Evolutionary conservation across 2,113 vertebrate genomes (phyloP), one percentile per base, ranked within the genome.

Genomic region (Callionymus lyra): DNA sequence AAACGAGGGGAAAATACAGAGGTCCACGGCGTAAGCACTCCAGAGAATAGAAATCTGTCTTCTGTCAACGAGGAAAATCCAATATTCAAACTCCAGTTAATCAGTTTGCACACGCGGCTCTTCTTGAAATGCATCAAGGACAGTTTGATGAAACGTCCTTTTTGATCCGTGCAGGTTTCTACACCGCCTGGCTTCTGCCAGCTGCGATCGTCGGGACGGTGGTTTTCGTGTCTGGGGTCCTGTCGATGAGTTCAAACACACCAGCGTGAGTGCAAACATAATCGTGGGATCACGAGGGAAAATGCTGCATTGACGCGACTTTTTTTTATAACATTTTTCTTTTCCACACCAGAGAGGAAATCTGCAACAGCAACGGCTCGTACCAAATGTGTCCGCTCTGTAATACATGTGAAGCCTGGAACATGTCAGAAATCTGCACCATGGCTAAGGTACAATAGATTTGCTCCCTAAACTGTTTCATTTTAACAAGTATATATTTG

Each of bases 371-470:
- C 1, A 59, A 63, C 12, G 34, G 51, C 19, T 36, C 9, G 17
- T 88, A 86, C 49, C 55, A 80, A 55, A 88, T 88, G 86, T 85
- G 87, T 68, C 86, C 83, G 0, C 67, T 86, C 13, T 88, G 86
- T 14, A 72, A 87, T 32, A 83, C 76, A 48, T 89, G 88, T 50
- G 39, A 69, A 31, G 37, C 34, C n/a, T 88, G 87, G 87, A 86
- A 80, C 68, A 79, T 89, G 51, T 88, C 87, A 0, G 82, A 85
- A 62, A 88, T 85, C 74, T 90, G 87, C 51, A 13, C 77, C 61
- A 82, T 84, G 78, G 89, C 83, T 47, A 87, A 88, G 82, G 90
- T 78, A 13, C 4, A 19, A 17, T 15, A 11, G 33, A 42, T 16
- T 16, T 41, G n/a, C 10, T 27, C 21, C 21, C 21, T 8, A 27